These are phyloP conservation scores for Sminthurinus aureus DNA, from an alignment of 2,888 invertebrate genomes.

Conservation along the genomic window DNA sequence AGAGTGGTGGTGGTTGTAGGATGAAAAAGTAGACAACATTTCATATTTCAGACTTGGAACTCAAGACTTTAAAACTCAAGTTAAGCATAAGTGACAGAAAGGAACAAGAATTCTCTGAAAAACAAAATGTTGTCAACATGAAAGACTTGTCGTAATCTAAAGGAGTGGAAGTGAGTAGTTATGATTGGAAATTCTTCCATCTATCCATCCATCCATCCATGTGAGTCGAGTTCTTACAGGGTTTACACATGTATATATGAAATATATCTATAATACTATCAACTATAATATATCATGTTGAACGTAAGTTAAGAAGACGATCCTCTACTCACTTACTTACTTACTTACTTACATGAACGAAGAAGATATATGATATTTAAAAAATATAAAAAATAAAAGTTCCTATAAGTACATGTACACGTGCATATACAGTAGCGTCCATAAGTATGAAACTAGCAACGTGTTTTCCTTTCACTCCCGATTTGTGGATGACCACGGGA, in stretches of 20 bases:
- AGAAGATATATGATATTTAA: no score
- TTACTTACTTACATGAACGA: no score
- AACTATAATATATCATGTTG: no score
- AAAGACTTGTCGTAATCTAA: conserved; percentile 35
- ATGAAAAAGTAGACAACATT: conserved; percentile 17
- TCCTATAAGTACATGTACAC: no score
- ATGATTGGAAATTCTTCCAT: conserved; percentile 35
- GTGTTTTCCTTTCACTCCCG: no score
- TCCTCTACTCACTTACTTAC: no score
- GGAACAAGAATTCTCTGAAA: conserved; percentile 29
- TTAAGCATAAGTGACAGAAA: conserved; percentile 27
- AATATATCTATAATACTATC: background rate
- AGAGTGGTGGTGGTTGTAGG: background rate
- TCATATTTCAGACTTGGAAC: conserved; percentile 9
- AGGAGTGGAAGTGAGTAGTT: conserved; percentile 34
- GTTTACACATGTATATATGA: background rate
- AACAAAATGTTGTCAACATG: conserved; percentile 32
- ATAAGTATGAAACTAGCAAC: no score
- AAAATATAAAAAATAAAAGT: no score
- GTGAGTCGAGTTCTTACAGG: background rate
- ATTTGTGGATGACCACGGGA: no score
- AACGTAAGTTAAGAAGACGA: no score
- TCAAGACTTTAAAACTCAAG: background rate
- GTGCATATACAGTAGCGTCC: no score
- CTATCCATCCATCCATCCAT: background rate